Base-by-base conservation (phyloP, 2,888 invertebrate genomes). In the Phalangium opilio region DNA sequence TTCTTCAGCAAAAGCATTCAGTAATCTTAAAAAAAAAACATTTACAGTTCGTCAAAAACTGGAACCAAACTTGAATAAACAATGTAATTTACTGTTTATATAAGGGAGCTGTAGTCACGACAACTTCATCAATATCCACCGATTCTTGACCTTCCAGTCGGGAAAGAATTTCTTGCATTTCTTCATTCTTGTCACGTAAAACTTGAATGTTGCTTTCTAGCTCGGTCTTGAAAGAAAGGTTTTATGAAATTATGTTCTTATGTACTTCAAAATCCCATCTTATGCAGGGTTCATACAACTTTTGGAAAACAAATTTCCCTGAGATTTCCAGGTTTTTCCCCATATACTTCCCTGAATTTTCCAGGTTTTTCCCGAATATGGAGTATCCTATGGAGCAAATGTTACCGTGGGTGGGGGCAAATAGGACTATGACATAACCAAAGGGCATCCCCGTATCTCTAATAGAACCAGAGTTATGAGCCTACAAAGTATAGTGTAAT, bases 1-100 rank as follows among this genome's bases (percentile, higher is more conserved):
- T 72, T 98, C 98, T 68, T 96, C 93, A 43, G 91, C 90, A 71
- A 87, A 95, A 39, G 90, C 82, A 68, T 84, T 87, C 51, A 95
- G 69, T 62, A 96, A 77, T 64, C 84, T 84, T 60, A 2, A 27
- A 33, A 19, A 5, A 34, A n/a, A 15, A 8, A 33, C 8, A 44
- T 5, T 38, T 45, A 27, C 12, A 50, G 20, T 20, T 5, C 19
- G 4, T 17, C 19, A 38, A 46, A 47, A n/a, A n/a, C n/a, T n/a
- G n/a, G n/a, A n/a, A n/a, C n/a, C n/a, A n/a, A n/a, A n/a, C n/a
- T n/a, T n/a, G n/a, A 27, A 27, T 27, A 27, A 27, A 8, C 4
- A 59, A 27, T 17, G 12, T 21, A 53, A 69, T 78, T 72, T 66
- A 85, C 82, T 95, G 95, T 69, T 85, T 86, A 64, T 93, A 93